phyloP scores from a whole-genome alignment of 2,797 vertebrate genomes.

The Phyllotis vaccarum region DNA sequence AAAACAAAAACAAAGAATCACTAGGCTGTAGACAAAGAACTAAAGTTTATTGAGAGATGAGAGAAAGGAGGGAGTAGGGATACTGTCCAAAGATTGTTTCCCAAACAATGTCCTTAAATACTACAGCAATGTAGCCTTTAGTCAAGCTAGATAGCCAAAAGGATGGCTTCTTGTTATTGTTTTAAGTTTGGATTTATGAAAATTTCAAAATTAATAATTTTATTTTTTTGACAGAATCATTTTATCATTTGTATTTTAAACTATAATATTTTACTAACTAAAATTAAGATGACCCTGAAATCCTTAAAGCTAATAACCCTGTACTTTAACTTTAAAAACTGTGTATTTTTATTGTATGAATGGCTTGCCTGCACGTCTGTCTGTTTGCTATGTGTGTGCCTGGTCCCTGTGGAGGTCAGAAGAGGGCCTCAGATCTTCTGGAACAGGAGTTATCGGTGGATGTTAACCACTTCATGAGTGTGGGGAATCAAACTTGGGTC shows the following conservation, averaged over 20 bases:
- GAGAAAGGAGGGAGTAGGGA: background rate
- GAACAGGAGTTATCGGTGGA: background rate
- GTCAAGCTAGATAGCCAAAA: background rate
- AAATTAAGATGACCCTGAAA: conserved; percentile 60
- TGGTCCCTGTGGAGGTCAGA: background rate
- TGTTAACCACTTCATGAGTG: background rate
- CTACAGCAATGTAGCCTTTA: background rate
- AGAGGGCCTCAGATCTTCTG: background rate
- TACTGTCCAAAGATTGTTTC: background rate
- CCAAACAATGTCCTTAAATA: background rate
- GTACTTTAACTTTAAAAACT: background rate
- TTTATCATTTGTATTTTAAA: conserved; percentile 31
- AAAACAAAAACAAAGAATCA: conserved; percentile 17
- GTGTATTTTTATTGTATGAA: background rate
- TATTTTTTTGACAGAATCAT: conserved; percentile 41
- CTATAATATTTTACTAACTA: conserved; percentile 11
- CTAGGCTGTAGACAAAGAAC: background rate
- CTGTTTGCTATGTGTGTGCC: background rate
- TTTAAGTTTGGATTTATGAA: background rate
- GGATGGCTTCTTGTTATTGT: background rate
- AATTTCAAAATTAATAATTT: conserved; percentile 34
- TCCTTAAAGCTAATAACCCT: conserved; percentile 24
- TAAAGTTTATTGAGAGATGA: background rate
- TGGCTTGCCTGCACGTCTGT: background rate
- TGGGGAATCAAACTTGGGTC: background rate